phyloP scores from a whole-genome alignment of 2,888 invertebrate species.

The Tenthredo distinguenda region DNA sequence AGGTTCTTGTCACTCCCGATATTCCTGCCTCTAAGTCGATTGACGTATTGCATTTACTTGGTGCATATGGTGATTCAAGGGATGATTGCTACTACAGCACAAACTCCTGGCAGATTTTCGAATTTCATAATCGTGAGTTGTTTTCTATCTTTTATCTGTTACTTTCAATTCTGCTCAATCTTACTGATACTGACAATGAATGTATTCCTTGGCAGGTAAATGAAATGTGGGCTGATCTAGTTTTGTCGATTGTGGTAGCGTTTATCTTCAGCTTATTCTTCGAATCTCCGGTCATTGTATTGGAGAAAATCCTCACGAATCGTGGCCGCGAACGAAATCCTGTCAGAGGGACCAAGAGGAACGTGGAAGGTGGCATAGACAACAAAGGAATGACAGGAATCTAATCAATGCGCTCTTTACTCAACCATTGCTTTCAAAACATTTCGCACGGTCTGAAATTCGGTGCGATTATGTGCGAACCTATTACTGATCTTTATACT shows the following conservation, averaged over 20 bases:
- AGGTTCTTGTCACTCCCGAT: constrained; percentile 79
- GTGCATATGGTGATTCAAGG: constrained; percentile 61
- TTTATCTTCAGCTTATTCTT: constrained; percentile 55
- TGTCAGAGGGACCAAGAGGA: background rate
- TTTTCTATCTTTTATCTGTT: constrained; percentile 46
- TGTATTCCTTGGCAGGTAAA: constrained; percentile 47
- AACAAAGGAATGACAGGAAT: background rate
- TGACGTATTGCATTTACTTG: constrained; percentile 70
- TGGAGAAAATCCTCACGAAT: constrained; percentile 54
- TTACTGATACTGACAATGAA: background rate
- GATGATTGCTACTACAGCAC: constrained; percentile 44
- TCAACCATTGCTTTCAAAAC: background rate
- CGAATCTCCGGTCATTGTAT: constrained; percentile 57
- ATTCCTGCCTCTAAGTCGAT: constrained; percentile 77
- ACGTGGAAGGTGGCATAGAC: background rate
- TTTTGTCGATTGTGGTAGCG: constrained; percentile 50
- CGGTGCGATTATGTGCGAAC: background rate
- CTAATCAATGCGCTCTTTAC: background rate
- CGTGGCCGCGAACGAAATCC: constrained; percentile 7
- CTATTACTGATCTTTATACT: too few species aligned
- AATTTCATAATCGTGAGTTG: constrained; percentile 50
- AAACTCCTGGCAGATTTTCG: constrained; percentile 57
- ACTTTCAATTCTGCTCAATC: background rate
- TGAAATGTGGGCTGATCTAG: constrained; percentile 52
- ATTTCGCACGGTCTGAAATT: background rate